These are phyloP conservation scores for Lota lota DNA, from an alignment of 2,113 vertebrate genomes.

Conservation along the genomic window DNA sequence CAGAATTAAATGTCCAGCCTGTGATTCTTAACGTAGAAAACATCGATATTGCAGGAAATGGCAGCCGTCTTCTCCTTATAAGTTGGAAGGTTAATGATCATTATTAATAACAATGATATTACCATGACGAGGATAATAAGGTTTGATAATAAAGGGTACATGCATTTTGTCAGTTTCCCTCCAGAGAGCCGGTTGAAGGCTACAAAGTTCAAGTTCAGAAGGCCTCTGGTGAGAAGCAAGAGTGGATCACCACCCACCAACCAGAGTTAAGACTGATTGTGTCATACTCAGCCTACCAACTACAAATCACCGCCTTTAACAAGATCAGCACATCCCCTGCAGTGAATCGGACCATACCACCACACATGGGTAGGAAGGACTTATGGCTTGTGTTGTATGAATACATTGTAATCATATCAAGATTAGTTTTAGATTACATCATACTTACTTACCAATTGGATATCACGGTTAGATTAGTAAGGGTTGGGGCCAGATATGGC, in stretches of 20 bases:
- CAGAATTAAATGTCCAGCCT: not conserved
- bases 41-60: not conserved
- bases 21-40: not conserved
- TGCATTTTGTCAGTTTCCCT: slow-evolving; percentile 36
- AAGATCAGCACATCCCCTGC: slow-evolving; percentile 55
- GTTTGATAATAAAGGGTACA: not conserved
- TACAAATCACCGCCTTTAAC: slow-evolving; percentile 59
- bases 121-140: not conserved
- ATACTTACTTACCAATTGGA: too few species aligned
- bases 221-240: slow-evolving; percentile 43
- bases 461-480: too few species aligned
- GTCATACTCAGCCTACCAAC: slow-evolving; percentile 58
- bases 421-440: too few species aligned
- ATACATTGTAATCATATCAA: too few species aligned
- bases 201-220: slow-evolving; percentile 58
- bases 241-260: not conserved
- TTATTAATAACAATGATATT: too few species aligned
- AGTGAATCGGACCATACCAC: slow-evolving; percentile 9
- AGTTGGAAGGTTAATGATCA: not conserved
- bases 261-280: slow-evolving; percentile 53
- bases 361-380: slow-evolving; percentile 9
- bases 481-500: too few species aligned
- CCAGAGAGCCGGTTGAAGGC: slow-evolving; percentile 14
- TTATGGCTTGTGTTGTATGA: too few species aligned
- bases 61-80: not conserved